Evolutionary conservation across 2,113 vertebrate genomes (phyloP).

Genomic region (Carassius gibelio): DNA sequence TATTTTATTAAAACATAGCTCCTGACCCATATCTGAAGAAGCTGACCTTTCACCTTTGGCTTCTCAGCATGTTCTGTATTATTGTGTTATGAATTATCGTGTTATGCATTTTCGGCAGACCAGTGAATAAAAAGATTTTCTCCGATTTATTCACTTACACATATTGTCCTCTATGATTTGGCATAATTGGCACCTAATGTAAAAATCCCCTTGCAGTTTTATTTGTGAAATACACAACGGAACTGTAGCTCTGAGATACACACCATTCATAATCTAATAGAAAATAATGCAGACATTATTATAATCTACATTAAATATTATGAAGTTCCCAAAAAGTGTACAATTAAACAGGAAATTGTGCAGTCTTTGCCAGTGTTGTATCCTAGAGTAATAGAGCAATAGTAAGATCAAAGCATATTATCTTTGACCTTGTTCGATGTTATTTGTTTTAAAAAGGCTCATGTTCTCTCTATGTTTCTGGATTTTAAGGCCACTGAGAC

Average conservation of each 20-base stretch:
- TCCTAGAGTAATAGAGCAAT: neutral
- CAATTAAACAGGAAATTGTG: neutral
- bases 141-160: neutral
- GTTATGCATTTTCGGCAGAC: neutral
- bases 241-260: neutral
- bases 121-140: neutral
- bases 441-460: constrained; percentile 28
- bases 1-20: neutral
- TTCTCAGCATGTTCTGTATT: neutral
- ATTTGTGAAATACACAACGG: neutral
- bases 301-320: neutral
- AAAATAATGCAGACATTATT: neutral
- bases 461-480: neutral
- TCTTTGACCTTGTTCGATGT: neutral
- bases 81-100: too few relatives aligned
- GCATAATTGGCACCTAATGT: neutral
- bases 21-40: neutral
- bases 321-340: neutral
- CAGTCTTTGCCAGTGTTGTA: neutral
- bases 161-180: neutral
- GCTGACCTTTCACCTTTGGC: neutral
- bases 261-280: neutral
- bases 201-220: neutral
- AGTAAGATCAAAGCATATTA: neutral
- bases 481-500: constrained; percentile 23